Base-by-base conservation (phyloP, 2,113 vertebrate species). In the Gymnocephalus cernua region DNA sequence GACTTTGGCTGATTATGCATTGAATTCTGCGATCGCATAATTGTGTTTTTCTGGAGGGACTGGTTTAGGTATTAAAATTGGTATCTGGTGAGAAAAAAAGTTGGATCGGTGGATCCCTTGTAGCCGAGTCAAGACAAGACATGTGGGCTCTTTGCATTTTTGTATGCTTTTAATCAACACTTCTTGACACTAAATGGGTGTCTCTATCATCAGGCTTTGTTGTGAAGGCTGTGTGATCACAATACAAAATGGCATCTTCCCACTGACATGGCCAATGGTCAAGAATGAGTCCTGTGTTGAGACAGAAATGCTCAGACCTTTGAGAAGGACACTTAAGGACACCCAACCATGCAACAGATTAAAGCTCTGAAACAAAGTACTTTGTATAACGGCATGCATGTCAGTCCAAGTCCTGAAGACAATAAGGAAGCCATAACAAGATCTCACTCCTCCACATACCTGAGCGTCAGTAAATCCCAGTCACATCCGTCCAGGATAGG, bases 351-450 rank as follows among this genome's bases (percentile, higher is more conserved):
- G 19, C 13, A 67, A 54, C 21, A 8, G 53, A 27, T 57, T 64
- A 25, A 81, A 77, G 62, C 41, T 79, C 19, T 72, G 44, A 58
- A 21, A 53, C 32, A 27, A 38, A 51, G 27, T 29, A 18, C 63
- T 69, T 57, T 13, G 19, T 35, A n/a, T 27, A 21, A 58, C 41
- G 27, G 23, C 21, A 10, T 18, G 35, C 6, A 12, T 0, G 14
- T 50, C 54, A 63, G 68, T 59, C n/a, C 23, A 13, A 6, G 54
- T 63, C 47, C 59, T 45, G 2, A 53, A 59, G 32, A 45, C 16
- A 21, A 25, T 3, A 11, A 44, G 10, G 18, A 71, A 27, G 56
- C 15, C 6, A 9, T 25, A 7, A 38, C 12, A 71, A 71, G 13
- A 48, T 35, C 16, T 57, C 41, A 11, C 1, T 47, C 14, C 66